phyloP scores from a whole-genome alignment of 37 sponge, comb jelly and placozoan species.

The Aplysina aerophoba region DNA sequence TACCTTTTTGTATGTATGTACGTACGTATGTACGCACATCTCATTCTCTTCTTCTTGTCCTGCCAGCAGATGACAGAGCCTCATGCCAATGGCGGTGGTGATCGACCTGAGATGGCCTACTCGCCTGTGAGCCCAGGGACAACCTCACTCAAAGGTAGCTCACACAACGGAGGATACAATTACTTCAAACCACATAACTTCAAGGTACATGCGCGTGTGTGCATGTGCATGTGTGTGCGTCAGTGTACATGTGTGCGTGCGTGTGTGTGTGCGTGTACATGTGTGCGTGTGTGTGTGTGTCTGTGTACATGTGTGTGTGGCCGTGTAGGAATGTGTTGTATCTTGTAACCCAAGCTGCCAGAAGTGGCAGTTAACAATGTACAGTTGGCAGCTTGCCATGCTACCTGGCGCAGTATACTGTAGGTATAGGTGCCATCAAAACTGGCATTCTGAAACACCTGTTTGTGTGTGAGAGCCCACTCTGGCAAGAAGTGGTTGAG shows the following conservation, averaged over 20 bases:
- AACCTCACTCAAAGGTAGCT: no score
- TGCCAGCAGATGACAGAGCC: conserved; percentile 16
- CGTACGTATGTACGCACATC: no score
- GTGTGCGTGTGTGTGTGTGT: neutral
- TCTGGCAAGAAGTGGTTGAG: no score
- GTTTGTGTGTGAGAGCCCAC: no score
- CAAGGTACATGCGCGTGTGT: conserved; percentile 51
- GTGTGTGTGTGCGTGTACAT: neutral
- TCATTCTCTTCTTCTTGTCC: conserved; percentile 1
- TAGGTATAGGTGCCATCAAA: no score
- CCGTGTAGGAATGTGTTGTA: neutral
- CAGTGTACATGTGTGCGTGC: neutral
- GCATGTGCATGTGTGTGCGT: neutral
- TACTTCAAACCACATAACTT: conserved; percentile 83
- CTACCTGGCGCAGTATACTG: no score
- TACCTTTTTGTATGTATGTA: no score
- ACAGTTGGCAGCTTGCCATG: no score
- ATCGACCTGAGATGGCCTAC: conserved; percentile 1
- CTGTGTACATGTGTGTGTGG: neutral
- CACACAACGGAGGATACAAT: conserved; percentile 27
- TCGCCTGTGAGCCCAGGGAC: no score
- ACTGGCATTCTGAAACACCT: no score
- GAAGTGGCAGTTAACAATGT: no score
- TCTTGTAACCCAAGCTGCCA: no score
- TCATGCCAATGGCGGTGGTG: neutral